Conservation (phyloP, 2,888 invertebrate genomes). For the Chouioia cunea region DNA sequence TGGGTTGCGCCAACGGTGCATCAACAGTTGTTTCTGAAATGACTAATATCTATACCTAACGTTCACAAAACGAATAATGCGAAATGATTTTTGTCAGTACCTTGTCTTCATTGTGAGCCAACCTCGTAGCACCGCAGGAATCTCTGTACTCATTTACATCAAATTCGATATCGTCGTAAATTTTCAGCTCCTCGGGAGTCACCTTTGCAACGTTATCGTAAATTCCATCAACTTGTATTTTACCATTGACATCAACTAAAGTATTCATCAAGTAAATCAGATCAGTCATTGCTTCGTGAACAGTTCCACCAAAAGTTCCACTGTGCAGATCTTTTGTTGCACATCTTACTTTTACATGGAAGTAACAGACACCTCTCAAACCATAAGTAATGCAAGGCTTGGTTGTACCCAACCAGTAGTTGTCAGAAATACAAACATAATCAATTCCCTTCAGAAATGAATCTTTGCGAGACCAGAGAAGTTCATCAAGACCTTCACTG, state of each 20-base stretch:
- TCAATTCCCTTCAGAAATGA: constrained; percentile 87
- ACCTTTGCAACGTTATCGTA: constrained; percentile 86
- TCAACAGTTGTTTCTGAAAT: constrained; percentile 78
- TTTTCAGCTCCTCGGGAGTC: constrained; percentile 76
- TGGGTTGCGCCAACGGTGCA: constrained; percentile 97
- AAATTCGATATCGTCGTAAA: constrained; percentile 89
- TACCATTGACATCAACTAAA: constrained; percentile 88
- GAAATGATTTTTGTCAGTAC: constrained; percentile 51
- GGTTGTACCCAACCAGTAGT: constrained; percentile 97
- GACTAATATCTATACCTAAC: background rate
- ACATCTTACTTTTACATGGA: constrained; percentile 88
- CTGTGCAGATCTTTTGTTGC: constrained; percentile 95
- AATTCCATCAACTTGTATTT: constrained; percentile 86
- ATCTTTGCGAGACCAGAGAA: constrained; percentile 79
- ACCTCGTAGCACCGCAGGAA: constrained; percentile 77
- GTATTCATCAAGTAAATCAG: constrained; percentile 87
- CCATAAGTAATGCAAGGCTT: constrained; percentile 98
- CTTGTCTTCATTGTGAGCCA: constrained; percentile 85
- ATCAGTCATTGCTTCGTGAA: constrained; percentile 93
- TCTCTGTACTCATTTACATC: constrained; percentile 82
- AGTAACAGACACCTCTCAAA: constrained; percentile 93
- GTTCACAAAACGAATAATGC: too few relatives aligned
- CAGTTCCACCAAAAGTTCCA: constrained; percentile 94
- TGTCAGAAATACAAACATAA: constrained; percentile 97
- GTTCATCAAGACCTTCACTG: constrained; percentile 93